Conservation (phyloP, 2,113 vertebrate genomes). For the Chrysochloris asiatica region DNA sequence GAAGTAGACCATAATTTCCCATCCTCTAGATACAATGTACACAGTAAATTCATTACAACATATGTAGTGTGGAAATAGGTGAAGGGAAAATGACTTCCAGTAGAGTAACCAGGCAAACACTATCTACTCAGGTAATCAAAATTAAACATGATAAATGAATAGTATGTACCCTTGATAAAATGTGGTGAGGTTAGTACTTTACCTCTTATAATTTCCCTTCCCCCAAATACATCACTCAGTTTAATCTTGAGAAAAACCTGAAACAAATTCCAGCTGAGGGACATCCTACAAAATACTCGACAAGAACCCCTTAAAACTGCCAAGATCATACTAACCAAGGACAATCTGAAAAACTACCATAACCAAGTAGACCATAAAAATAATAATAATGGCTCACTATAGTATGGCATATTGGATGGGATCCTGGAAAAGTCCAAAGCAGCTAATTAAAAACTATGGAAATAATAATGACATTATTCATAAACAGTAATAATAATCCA, state of each 20-base stretch:
- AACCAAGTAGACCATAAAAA: background rate
- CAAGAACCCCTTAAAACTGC: background rate
- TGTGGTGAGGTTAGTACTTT: background rate
- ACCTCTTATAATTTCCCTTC: background rate
- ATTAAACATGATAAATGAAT: background rate
- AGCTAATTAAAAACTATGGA: background rate
- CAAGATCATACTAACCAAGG: background rate
- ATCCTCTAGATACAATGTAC: background rate
- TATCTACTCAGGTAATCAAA: background rate
- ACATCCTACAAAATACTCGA: background rate
- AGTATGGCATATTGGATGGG: background rate
- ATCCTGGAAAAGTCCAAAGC: background rate
- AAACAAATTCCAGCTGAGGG: background rate
- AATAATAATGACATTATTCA: background rate
- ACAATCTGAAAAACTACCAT: background rate
- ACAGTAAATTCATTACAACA: background rate
- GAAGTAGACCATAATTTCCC: background rate
- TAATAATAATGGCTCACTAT: background rate
- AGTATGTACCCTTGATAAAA: background rate
- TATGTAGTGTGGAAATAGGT: background rate
- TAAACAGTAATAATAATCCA: background rate
- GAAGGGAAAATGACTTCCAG: background rate
- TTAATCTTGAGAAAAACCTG: background rate
- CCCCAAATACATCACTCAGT: background rate
- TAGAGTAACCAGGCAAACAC: background rate